Evolutionary conservation across 2,797 vertebrate genomes (phyloP).

Genomic region (Australoheros facetus): DNA sequence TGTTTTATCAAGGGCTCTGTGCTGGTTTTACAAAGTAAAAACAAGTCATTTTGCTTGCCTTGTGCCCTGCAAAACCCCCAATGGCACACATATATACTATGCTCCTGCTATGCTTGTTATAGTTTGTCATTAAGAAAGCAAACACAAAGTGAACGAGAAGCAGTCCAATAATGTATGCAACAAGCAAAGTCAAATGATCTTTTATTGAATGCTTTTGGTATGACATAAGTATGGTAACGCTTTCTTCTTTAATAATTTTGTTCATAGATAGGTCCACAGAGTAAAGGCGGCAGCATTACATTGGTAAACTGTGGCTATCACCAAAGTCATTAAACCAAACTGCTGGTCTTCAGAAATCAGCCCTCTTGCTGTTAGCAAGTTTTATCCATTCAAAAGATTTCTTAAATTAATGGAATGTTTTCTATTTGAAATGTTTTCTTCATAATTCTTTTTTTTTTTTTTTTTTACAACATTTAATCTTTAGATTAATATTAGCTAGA

Average conservation of each 20-base stretch:
- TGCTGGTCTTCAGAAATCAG: too few species aligned
- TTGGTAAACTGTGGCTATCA: too few species aligned
- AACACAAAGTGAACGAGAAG: background rate
- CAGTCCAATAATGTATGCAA: background rate
- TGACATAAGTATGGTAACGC: background rate
- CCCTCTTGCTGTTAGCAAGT: too few species aligned
- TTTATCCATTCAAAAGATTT: too few species aligned
- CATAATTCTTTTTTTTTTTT: background rate
- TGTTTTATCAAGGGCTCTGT: background rate
- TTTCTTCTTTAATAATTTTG: background rate
- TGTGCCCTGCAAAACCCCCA: background rate
- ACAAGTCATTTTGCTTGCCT: background rate
- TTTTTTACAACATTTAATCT: background rate
- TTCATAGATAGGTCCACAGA: too few species aligned
- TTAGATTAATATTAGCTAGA: background rate
- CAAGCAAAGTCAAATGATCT: background rate
- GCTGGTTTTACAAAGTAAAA: background rate
- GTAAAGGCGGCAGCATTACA: too few species aligned
- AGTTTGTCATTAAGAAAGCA: background rate
- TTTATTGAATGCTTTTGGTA: background rate
- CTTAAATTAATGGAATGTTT: background rate
- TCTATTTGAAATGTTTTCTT: background rate
- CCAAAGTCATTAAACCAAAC: too few species aligned
- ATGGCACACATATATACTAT: background rate
- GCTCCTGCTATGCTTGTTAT: background rate